These are phyloP conservation scores for Anguilla marmorata DNA, from an alignment of 2,797 vertebrate genomes.

Conservation along the genomic window DNA sequence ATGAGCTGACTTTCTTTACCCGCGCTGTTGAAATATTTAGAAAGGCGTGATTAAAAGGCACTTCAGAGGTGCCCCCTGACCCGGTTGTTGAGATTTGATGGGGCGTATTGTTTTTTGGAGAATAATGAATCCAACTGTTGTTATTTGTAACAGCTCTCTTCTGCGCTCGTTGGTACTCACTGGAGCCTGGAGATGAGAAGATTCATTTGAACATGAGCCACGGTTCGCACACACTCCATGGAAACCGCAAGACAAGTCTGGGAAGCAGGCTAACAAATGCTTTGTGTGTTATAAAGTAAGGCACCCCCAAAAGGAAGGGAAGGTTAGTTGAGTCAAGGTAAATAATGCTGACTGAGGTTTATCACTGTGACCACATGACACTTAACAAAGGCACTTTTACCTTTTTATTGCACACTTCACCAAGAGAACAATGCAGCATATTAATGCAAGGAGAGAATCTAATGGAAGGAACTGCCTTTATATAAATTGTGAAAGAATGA, in stretches of 20 bases:
- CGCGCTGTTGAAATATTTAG: neutral
- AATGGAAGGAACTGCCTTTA: neutral
- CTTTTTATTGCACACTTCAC: neutral
- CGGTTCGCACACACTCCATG: neutral
- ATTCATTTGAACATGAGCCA: neutral
- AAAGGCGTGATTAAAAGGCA: neutral
- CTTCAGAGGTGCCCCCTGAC: neutral
- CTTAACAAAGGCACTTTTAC: neutral
- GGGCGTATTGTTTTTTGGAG: slow-evolving; percentile 11
- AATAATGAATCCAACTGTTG: neutral
- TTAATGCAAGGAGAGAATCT: neutral
- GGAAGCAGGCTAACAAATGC: neutral
- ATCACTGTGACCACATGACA: neutral
- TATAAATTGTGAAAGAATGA: neutral
- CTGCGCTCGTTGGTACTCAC: neutral
- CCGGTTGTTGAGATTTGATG: slow-evolving; percentile 1
- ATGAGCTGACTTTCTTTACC: neutral
- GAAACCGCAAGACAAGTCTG: neutral
- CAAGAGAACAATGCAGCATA: neutral
- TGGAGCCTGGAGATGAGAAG: neutral
- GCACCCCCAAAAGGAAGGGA: neutral
- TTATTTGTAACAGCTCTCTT: neutral
- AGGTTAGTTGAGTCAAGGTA: neutral
- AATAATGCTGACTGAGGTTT: neutral
- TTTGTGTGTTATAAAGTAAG: neutral